Evolutionary conservation across 2,888 invertebrate species (phyloP), one percentile per base, ranked within the genome.

Genomic region (Oscheius sp.): DNA sequence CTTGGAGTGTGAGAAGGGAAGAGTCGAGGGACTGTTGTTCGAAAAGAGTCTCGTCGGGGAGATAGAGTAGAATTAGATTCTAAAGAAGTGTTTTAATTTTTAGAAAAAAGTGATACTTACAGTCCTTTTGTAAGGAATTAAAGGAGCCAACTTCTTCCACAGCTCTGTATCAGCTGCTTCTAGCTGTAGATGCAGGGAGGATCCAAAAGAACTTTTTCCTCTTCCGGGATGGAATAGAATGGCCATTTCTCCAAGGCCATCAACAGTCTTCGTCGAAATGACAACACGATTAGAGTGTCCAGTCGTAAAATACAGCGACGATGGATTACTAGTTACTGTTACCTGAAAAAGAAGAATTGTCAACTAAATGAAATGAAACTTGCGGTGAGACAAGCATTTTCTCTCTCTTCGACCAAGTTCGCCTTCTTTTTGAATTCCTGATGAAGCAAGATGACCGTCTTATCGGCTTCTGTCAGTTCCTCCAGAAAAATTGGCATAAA

Each of bases 401-500:
- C 70, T 0, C 55, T 10, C 1, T n/a, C 50, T 9, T 79, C 58
- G 4, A 75, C 78, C 11, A 73, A 5, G 58, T 75, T 77, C 5
- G 47, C 70, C 13, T 74, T 35, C 5, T 37, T 51, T 35, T 53
- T 70, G 53, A 74, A 32, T 13, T 70, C 53, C n/a, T 60, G 3
- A 29, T 60, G 29, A 5, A 66, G 55, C 13, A 55, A 42, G 7
- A 42, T 4, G n/a, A 11, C 50, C 5, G 59, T 32, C 29, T 9
- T 10, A 48, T 48, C 47, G 5, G 60, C 51, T 10, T 32, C 42
- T 2, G 42, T 33, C 50, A 63, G 29, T 1, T 47, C 32, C 29
- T 77, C 66, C 2, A 82, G 29, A 32, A n/a, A 77, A 37, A 80
- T 60, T 29, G 80, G 79, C 74, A 82, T 73, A n/a, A 78, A 79